Conservation (phyloP, 2,113 vertebrate genomes). For the Dermatemys mawii region DNA sequence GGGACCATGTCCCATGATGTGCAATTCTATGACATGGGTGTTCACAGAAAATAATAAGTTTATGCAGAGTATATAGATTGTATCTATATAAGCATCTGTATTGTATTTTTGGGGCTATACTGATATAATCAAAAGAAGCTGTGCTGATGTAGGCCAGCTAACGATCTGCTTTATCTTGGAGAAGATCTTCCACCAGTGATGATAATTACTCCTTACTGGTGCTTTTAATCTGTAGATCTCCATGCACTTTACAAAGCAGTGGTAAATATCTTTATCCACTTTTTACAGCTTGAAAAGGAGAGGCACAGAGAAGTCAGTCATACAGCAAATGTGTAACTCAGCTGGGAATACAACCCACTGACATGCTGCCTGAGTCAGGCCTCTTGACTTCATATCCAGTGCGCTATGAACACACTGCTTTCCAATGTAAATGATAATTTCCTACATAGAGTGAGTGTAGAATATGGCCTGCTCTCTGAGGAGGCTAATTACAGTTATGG, state of each 20-base stretch:
- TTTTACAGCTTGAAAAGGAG: not conserved
- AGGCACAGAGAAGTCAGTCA: not conserved
- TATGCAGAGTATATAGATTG: slow-evolving; percentile 16
- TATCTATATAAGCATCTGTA: not conserved
- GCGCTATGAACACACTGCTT: not conserved
- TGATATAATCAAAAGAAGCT: not conserved
- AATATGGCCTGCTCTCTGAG: slow-evolving; percentile 18
- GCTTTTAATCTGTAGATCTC: slow-evolving; percentile 8
- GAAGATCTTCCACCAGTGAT: not conserved
- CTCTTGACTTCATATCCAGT: not conserved
- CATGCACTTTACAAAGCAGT: not conserved
- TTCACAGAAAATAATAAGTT: slow-evolving; percentile 53
- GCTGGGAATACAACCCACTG: not conserved
- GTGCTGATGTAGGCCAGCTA: not conserved
- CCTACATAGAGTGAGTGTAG: slow-evolving; percentile 13
- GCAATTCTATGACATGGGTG: slow-evolving; percentile 29
- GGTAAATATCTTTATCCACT: not conserved
- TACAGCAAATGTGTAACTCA: not conserved
- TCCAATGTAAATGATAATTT: slow-evolving; percentile 25
- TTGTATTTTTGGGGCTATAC: not conserved
- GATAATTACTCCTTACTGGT: not conserved
- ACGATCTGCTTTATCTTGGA: not conserved
- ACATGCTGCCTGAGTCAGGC: not conserved
- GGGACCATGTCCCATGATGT: too few species aligned
- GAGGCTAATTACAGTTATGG: slow-evolving; percentile 20